These are phyloP conservation scores for Aleadryas rufinucha DNA, from an alignment of 2,113 vertebrate genomes.

Conservation along the genomic window DNA sequence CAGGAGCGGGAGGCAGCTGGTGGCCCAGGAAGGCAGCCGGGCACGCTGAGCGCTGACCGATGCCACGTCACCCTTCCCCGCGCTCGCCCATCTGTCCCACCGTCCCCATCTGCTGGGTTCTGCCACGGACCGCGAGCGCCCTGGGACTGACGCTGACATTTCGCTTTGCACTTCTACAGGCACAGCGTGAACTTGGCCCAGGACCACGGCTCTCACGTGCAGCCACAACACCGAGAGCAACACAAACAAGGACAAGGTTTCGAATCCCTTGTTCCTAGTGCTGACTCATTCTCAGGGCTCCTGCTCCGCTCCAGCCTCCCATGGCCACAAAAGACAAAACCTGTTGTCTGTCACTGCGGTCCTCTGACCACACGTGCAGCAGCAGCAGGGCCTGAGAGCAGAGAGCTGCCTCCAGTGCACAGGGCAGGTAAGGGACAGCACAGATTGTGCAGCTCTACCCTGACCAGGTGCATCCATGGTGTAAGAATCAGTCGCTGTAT, in stretches of 20 bases:
- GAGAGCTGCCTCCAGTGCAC: not conserved
- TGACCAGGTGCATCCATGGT: rapidly evolving
- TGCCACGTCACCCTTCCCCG: not conserved
- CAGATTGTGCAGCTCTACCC: not conserved
- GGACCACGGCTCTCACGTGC: rapidly evolving
- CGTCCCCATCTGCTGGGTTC: not conserved
- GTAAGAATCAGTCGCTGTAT: rapidly evolving
- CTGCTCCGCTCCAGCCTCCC: not conserved
- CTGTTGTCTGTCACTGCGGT: no score
- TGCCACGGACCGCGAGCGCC: not conserved
- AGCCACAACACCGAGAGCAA: not conserved
- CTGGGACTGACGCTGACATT: not conserved
- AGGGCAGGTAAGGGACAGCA: not conserved
- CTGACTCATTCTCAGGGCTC: not conserved
- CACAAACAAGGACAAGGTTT: not conserved
- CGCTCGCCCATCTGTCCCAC: not conserved
- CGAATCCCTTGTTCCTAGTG: not conserved
- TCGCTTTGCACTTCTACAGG: not conserved
- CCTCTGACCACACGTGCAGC: not conserved
- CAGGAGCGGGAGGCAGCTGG: not conserved
- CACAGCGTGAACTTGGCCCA: not conserved
- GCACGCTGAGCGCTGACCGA: not conserved
- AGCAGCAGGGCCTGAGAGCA: not conserved
- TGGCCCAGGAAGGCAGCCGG: not conserved
- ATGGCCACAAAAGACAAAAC: not conserved